Evolutionary conservation across 2,888 invertebrate species (phyloP), one percentile per base, ranked within the genome.

Genomic region (Galerucella calmariensis): DNA sequence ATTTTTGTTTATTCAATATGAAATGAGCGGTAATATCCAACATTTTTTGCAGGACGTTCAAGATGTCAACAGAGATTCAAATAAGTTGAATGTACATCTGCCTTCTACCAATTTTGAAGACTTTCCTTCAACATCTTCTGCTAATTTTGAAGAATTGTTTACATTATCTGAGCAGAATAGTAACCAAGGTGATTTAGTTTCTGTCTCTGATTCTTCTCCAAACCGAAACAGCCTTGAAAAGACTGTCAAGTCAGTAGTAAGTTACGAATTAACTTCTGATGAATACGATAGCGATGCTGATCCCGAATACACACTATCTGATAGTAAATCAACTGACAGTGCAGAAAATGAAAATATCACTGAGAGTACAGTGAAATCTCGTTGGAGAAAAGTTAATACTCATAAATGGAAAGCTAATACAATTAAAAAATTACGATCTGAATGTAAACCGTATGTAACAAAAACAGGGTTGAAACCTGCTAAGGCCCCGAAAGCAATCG

Each of bases 211-310:
- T 56, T 56, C 56, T n/a, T 56, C n/a, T 56, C 20, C 12, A 11
- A 56, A 56, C 16, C 56, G 56, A 56, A 56, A 56, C 12, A 56
- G 56, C 56, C 8, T 12, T 14, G 12, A 14, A 56, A n/a, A 11
- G 56, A 56, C 10, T 56, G 56, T 20, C 8, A n/a, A 56, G 56
- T 56, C 56, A 56, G 11, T 56, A 9, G 56, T 56, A n/a, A 5
- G 56, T 56, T 56, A 56, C n/a, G 20, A 56, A n/a, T 56, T 56
- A n/a, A 56, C 2, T 56, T 56, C 56, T 16, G 20, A 10, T 56
- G 56, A 56, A 56, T 56, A 11, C 12, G 56, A 56, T 56, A 56
- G 56, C 56, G 56, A 56, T 56, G 56, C 56, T 56, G 56, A 56
- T 56, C 56, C 56, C 56, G 56, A 56, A 56, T 56, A 56, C 56